These are phyloP conservation scores for Hippopotamus amphibius DNA, from an alignment of 2,113 vertebrate genomes.

Conservation along the genomic window DNA sequence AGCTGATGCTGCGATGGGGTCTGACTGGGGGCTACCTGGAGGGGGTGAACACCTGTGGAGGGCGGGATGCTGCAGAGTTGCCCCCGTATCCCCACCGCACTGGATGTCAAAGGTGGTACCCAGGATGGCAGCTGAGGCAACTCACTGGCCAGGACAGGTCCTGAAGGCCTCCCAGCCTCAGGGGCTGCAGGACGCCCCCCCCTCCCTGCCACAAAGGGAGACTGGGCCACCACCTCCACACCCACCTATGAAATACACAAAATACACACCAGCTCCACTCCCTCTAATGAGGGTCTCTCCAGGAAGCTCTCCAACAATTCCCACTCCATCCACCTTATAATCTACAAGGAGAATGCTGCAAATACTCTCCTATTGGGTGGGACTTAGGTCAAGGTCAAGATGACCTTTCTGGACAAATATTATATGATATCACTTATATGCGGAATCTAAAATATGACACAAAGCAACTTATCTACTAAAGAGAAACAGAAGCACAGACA, in stretches of 20 bases:
- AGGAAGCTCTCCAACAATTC: neutral
- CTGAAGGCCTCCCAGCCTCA: neutral
- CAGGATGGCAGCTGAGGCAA: neutral
- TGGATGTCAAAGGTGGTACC: neutral
- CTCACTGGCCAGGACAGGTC: neutral
- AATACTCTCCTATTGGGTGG: fast-evolving
- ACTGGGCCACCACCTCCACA: fast-evolving
- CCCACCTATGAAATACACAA: neutral
- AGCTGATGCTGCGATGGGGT: fast-evolving
- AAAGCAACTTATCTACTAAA: neutral
- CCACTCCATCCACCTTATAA: neutral
- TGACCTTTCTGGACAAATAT: neutral
- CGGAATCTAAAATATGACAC: neutral
- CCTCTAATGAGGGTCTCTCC: neutral
- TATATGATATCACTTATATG: neutral
- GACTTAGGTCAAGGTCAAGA: neutral
- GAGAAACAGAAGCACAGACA: neutral
- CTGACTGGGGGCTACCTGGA: neutral
- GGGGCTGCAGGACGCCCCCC: neutral
- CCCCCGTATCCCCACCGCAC: no score
- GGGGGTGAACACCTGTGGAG: neutral
- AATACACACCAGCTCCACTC: neutral
- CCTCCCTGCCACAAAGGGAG: neutral
- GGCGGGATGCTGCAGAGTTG: neutral
- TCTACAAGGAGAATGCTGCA: neutral